Evolutionary conservation across 2,113 vertebrate genomes (phyloP).

Genomic region (Vireo altiloquus): DNA sequence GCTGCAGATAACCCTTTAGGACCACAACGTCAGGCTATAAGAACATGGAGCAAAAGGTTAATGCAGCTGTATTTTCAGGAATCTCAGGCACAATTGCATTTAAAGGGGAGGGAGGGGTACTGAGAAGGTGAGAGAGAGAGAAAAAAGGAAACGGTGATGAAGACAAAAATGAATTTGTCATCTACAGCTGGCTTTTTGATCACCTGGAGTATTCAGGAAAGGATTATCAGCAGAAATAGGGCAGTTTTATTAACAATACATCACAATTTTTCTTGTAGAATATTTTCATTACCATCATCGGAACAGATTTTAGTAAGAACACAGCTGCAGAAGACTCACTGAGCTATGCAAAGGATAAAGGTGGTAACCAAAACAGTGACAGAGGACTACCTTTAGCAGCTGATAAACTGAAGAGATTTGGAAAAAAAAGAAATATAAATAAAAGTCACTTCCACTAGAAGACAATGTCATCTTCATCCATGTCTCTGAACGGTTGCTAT

Average conservation of each 20-base stretch:
- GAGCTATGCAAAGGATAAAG: slow-evolving; percentile 35
- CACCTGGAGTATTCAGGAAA: slow-evolving; percentile 10
- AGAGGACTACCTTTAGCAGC: slow-evolving; percentile 33
- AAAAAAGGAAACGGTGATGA: slow-evolving; percentile 33
- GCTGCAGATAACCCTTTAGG: slow-evolving; percentile 65
- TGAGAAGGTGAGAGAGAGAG: background rate
- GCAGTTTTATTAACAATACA: slow-evolving; percentile 1
- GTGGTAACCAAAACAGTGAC: slow-evolving; percentile 13
- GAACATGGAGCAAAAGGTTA: slow-evolving; percentile 23
- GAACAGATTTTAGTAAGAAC: slow-evolving; percentile 6
- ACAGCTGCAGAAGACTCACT: background rate
- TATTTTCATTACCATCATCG: slow-evolving; percentile 2
- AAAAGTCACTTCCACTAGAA: slow-evolving; percentile 64
- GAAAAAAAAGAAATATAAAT: background rate
- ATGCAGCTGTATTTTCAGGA: slow-evolving; percentile 35
- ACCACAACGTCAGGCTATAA: slow-evolving; percentile 8
- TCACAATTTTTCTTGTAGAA: background rate
- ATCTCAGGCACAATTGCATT: background rate
- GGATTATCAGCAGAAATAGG: background rate
- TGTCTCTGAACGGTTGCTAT: slow-evolving; percentile 66
- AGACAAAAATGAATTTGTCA: slow-evolving; percentile 46
- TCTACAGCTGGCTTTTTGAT: slow-evolving; percentile 19
- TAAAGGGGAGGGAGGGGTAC: background rate
- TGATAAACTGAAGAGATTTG: background rate
- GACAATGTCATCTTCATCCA: slow-evolving; percentile 55